Conservation (phyloP, 2,888 invertebrate genomes). For the Venusia cambrica region DNA sequence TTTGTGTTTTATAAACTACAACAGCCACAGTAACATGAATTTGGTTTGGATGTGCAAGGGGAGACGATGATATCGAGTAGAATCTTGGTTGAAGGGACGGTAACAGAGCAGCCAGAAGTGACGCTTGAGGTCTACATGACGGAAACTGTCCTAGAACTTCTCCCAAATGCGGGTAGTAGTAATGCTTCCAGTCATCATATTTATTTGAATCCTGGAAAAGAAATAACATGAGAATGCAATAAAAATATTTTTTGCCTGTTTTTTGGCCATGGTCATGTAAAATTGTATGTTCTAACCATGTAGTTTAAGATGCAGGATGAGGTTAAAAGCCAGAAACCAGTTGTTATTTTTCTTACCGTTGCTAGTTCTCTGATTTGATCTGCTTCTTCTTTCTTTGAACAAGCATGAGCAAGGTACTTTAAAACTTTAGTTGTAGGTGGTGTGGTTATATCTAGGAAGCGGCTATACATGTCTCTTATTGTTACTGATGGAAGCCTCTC, state of each 20-base stretch:
- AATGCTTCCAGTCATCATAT: conserved; percentile 96
- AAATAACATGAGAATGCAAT: no score
- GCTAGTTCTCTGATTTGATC: conserved; percentile 86
- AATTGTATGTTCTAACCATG: no score
- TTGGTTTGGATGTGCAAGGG: conserved; percentile 85
- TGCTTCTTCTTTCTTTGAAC: conserved; percentile 86
- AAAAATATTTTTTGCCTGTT: no score
- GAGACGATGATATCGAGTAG: conserved; percentile 96
- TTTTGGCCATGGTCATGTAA: no score
- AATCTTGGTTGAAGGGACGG: conserved; percentile 94
- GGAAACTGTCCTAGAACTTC: conserved; percentile 94
- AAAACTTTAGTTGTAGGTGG: conserved; percentile 93
- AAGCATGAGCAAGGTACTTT: conserved; percentile 89
- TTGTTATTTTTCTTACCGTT: conserved; percentile 82
- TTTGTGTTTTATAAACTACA: conserved; percentile 90
- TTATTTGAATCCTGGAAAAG: conserved; percentile 87
- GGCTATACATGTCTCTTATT: conserved; percentile 86
- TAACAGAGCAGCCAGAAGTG: conserved; percentile 89
- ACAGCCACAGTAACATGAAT: conserved; percentile 96
- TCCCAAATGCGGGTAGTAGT: conserved; percentile 90
- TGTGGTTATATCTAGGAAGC: conserved; percentile 94
- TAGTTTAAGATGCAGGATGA: no score
- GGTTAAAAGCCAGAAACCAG: no score
- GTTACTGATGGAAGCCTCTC: conserved; percentile 89
- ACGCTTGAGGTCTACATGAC: conserved; percentile 90